A percentile compares a stretch with the other conserved stretches of the same genome.
Conservation (phyloP, 2,888 invertebrate species). For the Drosophila mimica region DNA sequence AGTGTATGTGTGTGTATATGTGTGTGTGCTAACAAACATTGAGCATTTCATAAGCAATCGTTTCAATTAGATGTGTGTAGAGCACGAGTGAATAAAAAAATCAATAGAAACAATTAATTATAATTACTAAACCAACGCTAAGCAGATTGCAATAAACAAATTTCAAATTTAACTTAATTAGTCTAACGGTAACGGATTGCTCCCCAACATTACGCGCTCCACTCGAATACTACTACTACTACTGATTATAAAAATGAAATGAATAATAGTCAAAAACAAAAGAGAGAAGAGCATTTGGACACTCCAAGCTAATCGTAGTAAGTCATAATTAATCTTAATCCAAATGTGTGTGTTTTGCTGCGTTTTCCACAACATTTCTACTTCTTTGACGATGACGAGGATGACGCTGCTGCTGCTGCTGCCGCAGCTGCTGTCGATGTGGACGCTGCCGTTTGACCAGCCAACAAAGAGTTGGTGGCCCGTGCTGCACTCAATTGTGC, state of each 20-base stretch:
- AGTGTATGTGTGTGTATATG: slow-evolving; percentile 1
- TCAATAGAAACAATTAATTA: slow-evolving; percentile 56
- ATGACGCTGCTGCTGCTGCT: slow-evolving; percentile 33
- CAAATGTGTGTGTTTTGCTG: slow-evolving; percentile 39
- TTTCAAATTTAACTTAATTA: slow-evolving; percentile 71
- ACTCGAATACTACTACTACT: slow-evolving; percentile 66
- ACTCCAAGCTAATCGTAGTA: slow-evolving; percentile 51
- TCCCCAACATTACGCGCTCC: slow-evolving; percentile 54
- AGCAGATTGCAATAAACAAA: slow-evolving; percentile 69
- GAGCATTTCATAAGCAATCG: slow-evolving; percentile 68
- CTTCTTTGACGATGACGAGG: slow-evolving; percentile 67
- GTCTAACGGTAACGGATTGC: slow-evolving; percentile 68
- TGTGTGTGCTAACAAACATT: slow-evolving; percentile 59
- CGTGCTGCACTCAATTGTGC: slow-evolving; percentile 67
- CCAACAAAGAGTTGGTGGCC: slow-evolving; percentile 45
- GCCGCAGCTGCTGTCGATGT: slow-evolving; percentile 31
- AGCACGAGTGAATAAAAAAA: slow-evolving; percentile 10
- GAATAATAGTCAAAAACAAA: slow-evolving; percentile 67
- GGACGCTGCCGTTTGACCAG: slow-evolving; percentile 9
- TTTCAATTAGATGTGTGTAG: slow-evolving; percentile 37
- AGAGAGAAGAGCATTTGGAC: slow-evolving; percentile 52
- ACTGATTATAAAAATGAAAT: slow-evolving; percentile 18
- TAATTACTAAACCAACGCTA: slow-evolving; percentile 70
- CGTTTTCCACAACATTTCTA: slow-evolving; percentile 51
- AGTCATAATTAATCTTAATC: slow-evolving; percentile 62